Evolutionary conservation across 2,797 vertebrate species (phyloP).

Genomic region (Synanceia verrucosa): DNA sequence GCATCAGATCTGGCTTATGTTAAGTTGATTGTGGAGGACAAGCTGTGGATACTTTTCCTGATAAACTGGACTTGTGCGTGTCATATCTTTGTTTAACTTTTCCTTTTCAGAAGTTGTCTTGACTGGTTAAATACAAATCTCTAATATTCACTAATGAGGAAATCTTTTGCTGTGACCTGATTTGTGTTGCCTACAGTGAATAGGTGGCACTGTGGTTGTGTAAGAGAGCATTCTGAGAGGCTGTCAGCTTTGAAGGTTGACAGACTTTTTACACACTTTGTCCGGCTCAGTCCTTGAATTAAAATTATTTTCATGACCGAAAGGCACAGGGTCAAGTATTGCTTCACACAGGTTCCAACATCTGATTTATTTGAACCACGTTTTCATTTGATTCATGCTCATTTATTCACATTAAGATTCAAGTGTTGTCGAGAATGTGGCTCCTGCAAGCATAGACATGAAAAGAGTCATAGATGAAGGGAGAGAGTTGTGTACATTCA

Average conservation of each 20-base stretch:
- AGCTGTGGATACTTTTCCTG: slow-evolving; percentile 18
- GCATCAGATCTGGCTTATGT: slow-evolving; percentile 11
- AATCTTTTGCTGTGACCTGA: slow-evolving; percentile 27
- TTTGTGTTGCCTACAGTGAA: slow-evolving; percentile 20
- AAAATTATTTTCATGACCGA: slow-evolving; percentile 46
- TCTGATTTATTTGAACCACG: slow-evolving; percentile 65
- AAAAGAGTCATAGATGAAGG: slow-evolving; percentile 79
- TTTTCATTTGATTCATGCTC: slow-evolving; percentile 72
- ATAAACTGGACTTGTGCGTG: slow-evolving; percentile 6
- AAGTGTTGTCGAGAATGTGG: slow-evolving; percentile 68
- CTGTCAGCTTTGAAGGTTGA: slow-evolving; percentile 46
- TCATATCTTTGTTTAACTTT: slow-evolving; percentile 6
- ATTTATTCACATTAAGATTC: slow-evolving; percentile 77
- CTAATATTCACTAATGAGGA: slow-evolving; percentile 15
- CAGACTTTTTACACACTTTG: slow-evolving; percentile 36
- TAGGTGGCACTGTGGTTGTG: slow-evolving; percentile 5
- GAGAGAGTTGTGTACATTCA: slow-evolving; percentile 71
- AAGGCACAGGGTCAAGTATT: slow-evolving; percentile 49
- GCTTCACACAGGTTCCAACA: slow-evolving; percentile 48
- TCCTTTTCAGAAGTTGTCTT: slow-evolving; percentile 1
- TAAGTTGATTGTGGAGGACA: slow-evolving; percentile 17
- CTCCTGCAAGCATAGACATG: slow-evolving; percentile 73
- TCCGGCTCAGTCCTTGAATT: slow-evolving; percentile 42
- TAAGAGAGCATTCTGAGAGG: slow-evolving; percentile 34
- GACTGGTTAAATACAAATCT: slow-evolving; percentile 3